Evolutionary conservation across 2,888 invertebrate species (phyloP).

Genomic region (Rosalia funebris): DNA sequence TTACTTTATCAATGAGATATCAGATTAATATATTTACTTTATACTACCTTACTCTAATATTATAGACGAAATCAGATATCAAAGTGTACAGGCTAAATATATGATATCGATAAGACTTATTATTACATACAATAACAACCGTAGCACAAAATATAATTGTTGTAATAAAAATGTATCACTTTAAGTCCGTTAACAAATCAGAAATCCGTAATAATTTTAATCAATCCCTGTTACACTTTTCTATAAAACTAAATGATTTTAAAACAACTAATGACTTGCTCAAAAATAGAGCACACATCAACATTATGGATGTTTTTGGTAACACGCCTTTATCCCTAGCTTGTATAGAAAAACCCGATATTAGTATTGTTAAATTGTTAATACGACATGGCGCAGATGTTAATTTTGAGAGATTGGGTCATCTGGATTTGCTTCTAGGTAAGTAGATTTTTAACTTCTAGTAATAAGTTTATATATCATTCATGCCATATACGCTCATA

Average conservation of each 20-base stretch:
- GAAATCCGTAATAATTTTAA: conserved; percentile 31
- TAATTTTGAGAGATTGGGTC: conserved; percentile 23
- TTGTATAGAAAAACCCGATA: conserved; percentile 62
- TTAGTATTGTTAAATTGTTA: conserved; percentile 26
- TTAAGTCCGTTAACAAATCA: no score
- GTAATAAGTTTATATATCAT: no score
- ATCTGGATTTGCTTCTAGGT: conserved; percentile 34
- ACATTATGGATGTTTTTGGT: conserved; percentile 63
- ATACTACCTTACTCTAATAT: no score
- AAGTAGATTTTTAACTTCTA: no score
- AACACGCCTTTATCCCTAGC: conserved; percentile 66
- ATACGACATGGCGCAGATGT: conserved; percentile 25
- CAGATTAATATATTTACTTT: no score
- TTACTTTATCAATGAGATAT: no score
- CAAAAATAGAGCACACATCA: conserved; percentile 48
- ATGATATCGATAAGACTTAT: no score
- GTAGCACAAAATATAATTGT: no score
- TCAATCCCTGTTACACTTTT: conserved; percentile 40
- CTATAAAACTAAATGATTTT: conserved; percentile 35
- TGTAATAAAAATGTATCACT: no score
- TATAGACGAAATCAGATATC: no score
- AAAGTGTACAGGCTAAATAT: no score
- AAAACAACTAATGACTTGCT: conserved; percentile 35
- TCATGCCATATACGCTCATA: background rate
- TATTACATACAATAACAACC: no score